Conservation (phyloP, 2,113 vertebrate genomes). For the Macaca nemestrina region DNA sequence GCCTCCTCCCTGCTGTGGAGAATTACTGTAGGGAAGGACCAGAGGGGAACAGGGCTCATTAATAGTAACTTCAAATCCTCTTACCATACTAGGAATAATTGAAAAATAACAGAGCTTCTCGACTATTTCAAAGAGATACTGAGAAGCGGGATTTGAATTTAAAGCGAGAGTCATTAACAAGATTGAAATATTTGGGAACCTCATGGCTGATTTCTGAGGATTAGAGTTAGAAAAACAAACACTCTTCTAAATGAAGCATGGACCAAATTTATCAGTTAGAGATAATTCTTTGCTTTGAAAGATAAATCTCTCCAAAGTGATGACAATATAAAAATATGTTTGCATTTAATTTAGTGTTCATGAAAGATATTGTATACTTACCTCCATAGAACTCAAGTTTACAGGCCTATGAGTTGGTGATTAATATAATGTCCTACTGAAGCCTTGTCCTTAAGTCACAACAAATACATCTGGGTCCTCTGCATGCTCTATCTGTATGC, state of each 20-base stretch:
- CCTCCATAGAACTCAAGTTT: background rate
- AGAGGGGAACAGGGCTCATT: background rate
- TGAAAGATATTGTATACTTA: slow-evolving; percentile 36
- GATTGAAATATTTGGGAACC: slow-evolving; percentile 29
- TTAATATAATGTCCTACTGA: slow-evolving; percentile 33
- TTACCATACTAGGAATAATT: slow-evolving; percentile 64
- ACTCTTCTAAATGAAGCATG: slow-evolving; percentile 60
- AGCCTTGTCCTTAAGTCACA: slow-evolving; percentile 24
- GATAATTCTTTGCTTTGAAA: slow-evolving; percentile 55
- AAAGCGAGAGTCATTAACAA: slow-evolving; percentile 55
- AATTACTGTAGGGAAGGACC: background rate
- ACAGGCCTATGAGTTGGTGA: background rate
- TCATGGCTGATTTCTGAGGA: slow-evolving; percentile 50
- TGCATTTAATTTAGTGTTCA: slow-evolving; percentile 41
- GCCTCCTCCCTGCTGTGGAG: background rate
- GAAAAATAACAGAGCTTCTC: slow-evolving; percentile 39
- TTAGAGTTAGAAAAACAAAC: slow-evolving; percentile 64
- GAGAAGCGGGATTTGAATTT: slow-evolving; percentile 66
- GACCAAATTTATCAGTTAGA: background rate
- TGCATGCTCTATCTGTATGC: slow-evolving; percentile 11
- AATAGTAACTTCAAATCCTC: slow-evolving; percentile 58
- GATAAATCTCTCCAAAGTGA: slow-evolving; percentile 14
- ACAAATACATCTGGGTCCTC: slow-evolving; percentile 31
- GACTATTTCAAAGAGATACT: slow-evolving; percentile 36
- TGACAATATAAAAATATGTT: slow-evolving; percentile 49